These are phyloP conservation scores for Eupristina koningsbergeri DNA, from an alignment of 1,140 invertebrate genomes.

Conservation along the genomic window DNA sequence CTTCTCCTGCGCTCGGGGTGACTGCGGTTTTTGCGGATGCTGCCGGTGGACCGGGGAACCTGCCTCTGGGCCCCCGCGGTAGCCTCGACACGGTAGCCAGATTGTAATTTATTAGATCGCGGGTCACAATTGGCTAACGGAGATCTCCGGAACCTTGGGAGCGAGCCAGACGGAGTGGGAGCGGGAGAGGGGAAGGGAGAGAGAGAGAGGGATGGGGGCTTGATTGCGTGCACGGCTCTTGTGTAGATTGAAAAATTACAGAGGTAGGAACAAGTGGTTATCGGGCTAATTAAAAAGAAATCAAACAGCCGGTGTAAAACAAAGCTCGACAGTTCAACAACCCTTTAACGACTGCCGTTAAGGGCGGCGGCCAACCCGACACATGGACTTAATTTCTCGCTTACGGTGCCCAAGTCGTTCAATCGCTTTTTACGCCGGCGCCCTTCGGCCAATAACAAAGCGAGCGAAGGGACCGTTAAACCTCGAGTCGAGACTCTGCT, in stretches of 20 bases:
- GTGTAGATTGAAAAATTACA: constrained; percentile 12
- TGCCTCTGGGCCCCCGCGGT: no score
- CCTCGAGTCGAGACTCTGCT: constrained; percentile 41
- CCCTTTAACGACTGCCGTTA: constrained; percentile 51
- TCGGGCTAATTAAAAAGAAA: constrained; percentile 10
- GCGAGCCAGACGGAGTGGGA: no score
- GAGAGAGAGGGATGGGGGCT: neutral
- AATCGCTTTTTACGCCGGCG: neutral
- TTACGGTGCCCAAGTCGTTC: neutral
- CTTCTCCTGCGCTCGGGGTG: no score
- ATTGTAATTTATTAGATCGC: neutral
- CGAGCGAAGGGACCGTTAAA: neutral
- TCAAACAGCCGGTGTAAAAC: constrained; percentile 6
- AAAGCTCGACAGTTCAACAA: constrained; percentile 47
- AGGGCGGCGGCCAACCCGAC: constrained; percentile 13
- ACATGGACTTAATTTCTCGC: constrained; percentile 19
- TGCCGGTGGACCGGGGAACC: neutral
- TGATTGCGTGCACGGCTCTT: neutral
- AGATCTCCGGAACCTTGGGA: neutral
- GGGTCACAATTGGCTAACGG: neutral
- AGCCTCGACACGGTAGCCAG: no score
- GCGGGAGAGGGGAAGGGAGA: no score
- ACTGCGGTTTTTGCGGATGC: neutral
- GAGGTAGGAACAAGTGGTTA: neutral
- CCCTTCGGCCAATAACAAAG: neutral